Conservation (phyloP, 2,888 invertebrate species). For the Cephus sareptanus region DNA sequence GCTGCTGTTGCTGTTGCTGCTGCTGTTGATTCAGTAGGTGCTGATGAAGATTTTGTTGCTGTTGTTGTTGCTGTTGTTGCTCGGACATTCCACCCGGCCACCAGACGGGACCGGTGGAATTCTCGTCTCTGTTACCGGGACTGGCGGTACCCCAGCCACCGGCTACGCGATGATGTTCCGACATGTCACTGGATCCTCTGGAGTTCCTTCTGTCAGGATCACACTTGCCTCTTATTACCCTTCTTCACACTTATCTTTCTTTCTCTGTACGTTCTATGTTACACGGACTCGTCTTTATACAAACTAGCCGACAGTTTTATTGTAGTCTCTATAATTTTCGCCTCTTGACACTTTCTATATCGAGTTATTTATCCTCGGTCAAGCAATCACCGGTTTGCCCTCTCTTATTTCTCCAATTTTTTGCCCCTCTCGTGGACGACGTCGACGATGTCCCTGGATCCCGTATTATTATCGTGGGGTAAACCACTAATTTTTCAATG, state of each 20-base stretch:
- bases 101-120: conserved; percentile 65
- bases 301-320: neutral
- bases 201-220: conserved; percentile 43
- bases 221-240: conserved; percentile 7
- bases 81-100: conserved; percentile 66
- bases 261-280: neutral
- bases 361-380: neutral
- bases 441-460: neutral
- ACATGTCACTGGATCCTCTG: conserved; percentile 65
- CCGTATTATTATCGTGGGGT: neutral
- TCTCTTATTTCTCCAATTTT: neutral
- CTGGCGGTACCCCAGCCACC: conserved; percentile 70
- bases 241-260: neutral
- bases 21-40: conserved; percentile 55
- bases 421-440: neutral
- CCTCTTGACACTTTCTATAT: neutral
- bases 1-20: conserved; percentile 64
- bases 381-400: neutral
- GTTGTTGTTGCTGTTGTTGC: conserved; percentile 70
- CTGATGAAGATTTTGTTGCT: conserved; percentile 61
- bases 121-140: conserved; percentile 68
- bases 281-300: neutral
- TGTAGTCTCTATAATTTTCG: neutral
- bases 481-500: neutral
- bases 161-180: conserved; percentile 75